phyloP scores from a whole-genome alignment of 2,113 vertebrate genomes.

The Rhagologus leucostigma region DNA sequence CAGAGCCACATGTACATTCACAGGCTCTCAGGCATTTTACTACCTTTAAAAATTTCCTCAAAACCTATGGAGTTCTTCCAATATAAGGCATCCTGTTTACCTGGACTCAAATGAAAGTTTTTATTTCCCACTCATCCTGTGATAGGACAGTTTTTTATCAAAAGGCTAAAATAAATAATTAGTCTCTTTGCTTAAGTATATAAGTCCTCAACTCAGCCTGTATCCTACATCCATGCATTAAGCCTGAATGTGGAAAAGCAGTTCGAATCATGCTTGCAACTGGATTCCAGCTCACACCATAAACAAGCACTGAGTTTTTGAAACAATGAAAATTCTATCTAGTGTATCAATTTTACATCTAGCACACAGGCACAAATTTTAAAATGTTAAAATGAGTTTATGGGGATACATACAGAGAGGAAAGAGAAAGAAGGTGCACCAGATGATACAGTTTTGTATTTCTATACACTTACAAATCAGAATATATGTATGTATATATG shows the following conservation, averaged over 20 bases:
- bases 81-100: background rate
- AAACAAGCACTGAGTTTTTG: background rate
- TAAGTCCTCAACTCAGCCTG: background rate
- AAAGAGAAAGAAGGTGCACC: background rate
- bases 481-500: background rate
- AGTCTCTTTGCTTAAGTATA: background rate
- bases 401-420: background rate
- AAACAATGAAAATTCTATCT: background rate
- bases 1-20: background rate
- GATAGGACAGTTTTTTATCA: background rate
- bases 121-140: background rate
- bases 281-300: background rate
- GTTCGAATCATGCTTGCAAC: background rate
- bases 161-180: background rate
- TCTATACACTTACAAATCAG: background rate
- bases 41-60: background rate
- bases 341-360: background rate
- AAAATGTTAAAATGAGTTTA: background rate
- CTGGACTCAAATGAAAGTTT: background rate
- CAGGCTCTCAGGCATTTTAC: background rate
- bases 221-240: background rate
- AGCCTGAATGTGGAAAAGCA: background rate
- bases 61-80: background rate
- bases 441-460: background rate
- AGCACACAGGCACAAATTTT: background rate